A percentile compares a stretch with the other conserved stretches of the same genome.
Conservation (phyloP, 2,797 vertebrate genomes). For the Sebastes hopkinsi region DNA sequence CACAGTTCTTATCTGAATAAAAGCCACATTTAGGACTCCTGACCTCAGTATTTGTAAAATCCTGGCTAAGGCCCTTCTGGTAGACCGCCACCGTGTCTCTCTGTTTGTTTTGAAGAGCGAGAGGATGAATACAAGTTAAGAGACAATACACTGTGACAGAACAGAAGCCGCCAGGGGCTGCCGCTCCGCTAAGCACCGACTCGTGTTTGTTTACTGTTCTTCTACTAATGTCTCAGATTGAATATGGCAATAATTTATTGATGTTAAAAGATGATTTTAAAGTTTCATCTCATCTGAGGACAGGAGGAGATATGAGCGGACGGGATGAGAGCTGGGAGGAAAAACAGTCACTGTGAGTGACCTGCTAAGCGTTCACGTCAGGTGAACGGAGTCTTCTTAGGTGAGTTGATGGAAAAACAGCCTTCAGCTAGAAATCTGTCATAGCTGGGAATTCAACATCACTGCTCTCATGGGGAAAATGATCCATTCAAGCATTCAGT, state of each 20-base stretch:
- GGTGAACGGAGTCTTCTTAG: slow-evolving; percentile 24
- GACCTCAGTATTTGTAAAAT: background rate
- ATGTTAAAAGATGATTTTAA: slow-evolving; percentile 27
- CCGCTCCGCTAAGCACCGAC: background rate
- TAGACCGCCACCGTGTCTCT: background rate
- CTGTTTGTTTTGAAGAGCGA: background rate
- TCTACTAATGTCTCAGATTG: slow-evolving; percentile 9
- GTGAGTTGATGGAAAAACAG: slow-evolving; percentile 33
- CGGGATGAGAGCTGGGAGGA: background rate
- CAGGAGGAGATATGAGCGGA: background rate
- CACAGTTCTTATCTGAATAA: too few species aligned
- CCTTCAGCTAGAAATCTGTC: slow-evolving; percentile 37
- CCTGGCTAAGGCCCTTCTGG: background rate
- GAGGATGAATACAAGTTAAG: background rate
- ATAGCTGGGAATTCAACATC: slow-evolving; percentile 24
- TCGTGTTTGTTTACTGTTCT: slow-evolving; percentile 16
- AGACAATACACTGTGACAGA: slow-evolving; percentile 12
- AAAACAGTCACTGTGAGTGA: slow-evolving; percentile 13
- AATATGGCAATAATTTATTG: slow-evolving; percentile 35
- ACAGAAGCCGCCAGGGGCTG: background rate
- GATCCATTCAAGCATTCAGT: slow-evolving; percentile 46
- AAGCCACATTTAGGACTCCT: background rate
- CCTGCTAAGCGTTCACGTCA: slow-evolving; percentile 14
- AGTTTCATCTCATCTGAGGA: slow-evolving; percentile 17
- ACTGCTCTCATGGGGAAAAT: slow-evolving; percentile 30